phyloP scores from a whole-genome alignment of 2,797 vertebrate species.

The Phyllotis vaccarum region DNA sequence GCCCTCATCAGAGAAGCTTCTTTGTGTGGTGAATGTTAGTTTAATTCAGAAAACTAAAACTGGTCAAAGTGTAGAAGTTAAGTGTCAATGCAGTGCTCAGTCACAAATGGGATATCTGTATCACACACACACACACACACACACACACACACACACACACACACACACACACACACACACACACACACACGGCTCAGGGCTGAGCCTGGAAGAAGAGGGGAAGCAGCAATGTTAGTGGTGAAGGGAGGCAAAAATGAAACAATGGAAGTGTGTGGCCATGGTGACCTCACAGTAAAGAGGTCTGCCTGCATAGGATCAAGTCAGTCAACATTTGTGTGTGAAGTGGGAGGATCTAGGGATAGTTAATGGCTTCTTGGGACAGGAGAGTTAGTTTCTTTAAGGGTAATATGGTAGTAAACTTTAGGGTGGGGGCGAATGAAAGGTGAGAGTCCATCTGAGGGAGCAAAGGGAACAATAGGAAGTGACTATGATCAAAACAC shows the following conservation, averaged over 20 bases:
- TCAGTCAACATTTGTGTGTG: background rate
- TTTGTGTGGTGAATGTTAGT: background rate
- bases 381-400: background rate
- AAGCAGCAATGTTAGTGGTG: background rate
- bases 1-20: background rate
- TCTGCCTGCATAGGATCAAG: too few species aligned
- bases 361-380: background rate
- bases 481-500: background rate
- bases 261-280: too few species aligned
- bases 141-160: background rate
- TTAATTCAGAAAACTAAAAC: background rate
- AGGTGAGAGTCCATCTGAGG: too few species aligned
- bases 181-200: background rate
- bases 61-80: background rate
- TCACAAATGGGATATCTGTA: background rate
- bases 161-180: background rate
- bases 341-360: background rate
- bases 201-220: background rate
- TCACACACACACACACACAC: background rate
- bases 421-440: too few species aligned
- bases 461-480: background rate
- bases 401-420: background rate
- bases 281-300: background rate
- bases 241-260: background rate
- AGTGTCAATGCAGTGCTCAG: background rate